phyloP scores from a whole-genome alignment of 2,113 vertebrate genomes.

The Pimephales promelas region DNA sequence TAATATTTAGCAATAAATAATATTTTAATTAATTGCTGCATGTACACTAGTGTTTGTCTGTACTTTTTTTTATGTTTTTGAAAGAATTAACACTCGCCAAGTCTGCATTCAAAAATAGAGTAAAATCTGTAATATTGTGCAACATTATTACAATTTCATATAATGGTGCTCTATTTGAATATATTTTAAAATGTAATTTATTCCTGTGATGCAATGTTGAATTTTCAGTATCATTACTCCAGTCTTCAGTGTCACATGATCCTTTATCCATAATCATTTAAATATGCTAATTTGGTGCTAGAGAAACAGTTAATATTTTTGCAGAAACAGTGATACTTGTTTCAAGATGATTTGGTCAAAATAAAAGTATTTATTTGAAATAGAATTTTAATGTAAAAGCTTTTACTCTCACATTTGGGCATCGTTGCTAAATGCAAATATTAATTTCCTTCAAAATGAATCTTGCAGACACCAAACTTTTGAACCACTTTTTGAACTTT shows the following conservation, averaged over 20 bases:
- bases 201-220: not conserved
- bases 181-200: not conserved
- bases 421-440: too few relatives aligned
- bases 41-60: not conserved
- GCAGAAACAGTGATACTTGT: not conserved
- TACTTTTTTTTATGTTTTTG: not conserved
- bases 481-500: not conserved
- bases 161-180: not conserved
- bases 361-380: too few relatives aligned
- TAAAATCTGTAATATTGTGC: too few relatives aligned
- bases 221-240: not conserved
- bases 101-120: too few relatives aligned
- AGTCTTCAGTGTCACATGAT: not conserved
- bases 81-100: not conserved
- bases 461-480: not conserved
- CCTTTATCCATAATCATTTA: not conserved
- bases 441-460: not conserved
- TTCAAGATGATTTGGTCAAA: not conserved
- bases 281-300: not conserved
- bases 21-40: not conserved
- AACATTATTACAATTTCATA: too few relatives aligned
- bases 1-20: too few relatives aligned
- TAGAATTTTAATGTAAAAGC: too few relatives aligned
- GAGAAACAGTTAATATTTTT: not conserved
- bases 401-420: not conserved